Percentiles rank a stretch among this genome's conserved stretches.
Evolutionary conservation across 2,888 invertebrate genomes (phyloP).

Genomic region (Trissolcus brochymenae): DNA sequence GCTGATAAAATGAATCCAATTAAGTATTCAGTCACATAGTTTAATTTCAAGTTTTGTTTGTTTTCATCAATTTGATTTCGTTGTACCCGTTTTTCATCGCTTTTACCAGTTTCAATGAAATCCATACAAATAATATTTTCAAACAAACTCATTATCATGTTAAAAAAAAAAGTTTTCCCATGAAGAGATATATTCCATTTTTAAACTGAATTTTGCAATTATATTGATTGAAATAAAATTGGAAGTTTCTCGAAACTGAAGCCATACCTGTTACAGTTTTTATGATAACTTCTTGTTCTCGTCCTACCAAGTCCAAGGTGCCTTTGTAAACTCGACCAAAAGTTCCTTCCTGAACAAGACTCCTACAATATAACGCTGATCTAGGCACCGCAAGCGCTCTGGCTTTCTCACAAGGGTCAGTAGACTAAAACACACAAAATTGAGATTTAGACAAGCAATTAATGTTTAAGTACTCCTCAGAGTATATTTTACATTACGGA

Average conservation of each 20-base stretch:
- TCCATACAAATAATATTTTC: too few species aligned
- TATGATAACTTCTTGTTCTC: slow-evolving; percentile 86
- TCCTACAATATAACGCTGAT: slow-evolving; percentile 80
- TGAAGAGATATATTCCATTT: neutral
- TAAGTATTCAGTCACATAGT: slow-evolving; percentile 22
- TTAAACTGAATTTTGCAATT: neutral
- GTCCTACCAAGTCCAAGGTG: slow-evolving; percentile 80
- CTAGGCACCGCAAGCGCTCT: slow-evolving; percentile 80
- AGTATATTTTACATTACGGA: slow-evolving; percentile 20
- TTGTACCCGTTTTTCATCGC: too few species aligned
- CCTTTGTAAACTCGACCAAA: slow-evolving; percentile 92
- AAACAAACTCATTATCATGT: too few species aligned
- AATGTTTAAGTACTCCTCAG: slow-evolving; percentile 23
- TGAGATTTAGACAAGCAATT: slow-evolving; percentile 35
- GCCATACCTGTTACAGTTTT: slow-evolving; percentile 90
- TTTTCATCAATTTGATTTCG: too few species aligned
- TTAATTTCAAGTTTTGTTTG: neutral
- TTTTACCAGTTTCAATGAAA: too few species aligned
- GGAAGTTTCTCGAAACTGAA: slow-evolving; percentile 24
- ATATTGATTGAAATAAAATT: neutral
- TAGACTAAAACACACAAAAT: slow-evolving; percentile 65
- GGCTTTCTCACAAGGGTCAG: slow-evolving; percentile 81
- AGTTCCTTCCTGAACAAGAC: slow-evolving; percentile 87
- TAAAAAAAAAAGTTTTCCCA: too few species aligned
- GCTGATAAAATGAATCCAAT: slow-evolving; percentile 18